Evolutionary conservation across 2,888 invertebrate genomes (phyloP).

Genomic region (Actias luna): DNA sequence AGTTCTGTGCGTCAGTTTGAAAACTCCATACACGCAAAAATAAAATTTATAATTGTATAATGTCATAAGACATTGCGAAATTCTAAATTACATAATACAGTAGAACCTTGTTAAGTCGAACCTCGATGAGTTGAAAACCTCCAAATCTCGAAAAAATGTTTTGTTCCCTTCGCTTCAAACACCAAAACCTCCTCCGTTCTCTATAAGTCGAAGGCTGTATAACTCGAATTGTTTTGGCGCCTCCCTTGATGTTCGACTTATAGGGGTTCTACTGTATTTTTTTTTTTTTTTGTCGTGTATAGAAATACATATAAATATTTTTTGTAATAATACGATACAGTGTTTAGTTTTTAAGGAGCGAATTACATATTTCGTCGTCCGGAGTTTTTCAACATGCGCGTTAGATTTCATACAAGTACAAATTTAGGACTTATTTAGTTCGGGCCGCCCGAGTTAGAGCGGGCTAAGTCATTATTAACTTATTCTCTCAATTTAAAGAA

Average conservation of each 20-base stretch:
- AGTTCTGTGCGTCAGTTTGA: constrained; percentile 41
- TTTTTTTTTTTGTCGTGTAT: constrained; percentile 27
- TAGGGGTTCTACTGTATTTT: too few relatives aligned
- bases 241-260: too few relatives aligned
- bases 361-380: constrained; percentile 65
- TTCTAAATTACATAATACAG: constrained; percentile 46
- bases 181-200: too few relatives aligned
- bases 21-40: constrained; percentile 51
- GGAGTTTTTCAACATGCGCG: constrained; percentile 53
- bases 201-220: too few relatives aligned
- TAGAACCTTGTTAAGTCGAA: too few relatives aligned
- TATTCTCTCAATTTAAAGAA: constrained; percentile 36
- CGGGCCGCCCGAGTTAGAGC: constrained; percentile 43
- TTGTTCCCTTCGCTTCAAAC: too few relatives aligned
- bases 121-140: too few relatives aligned
- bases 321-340: constrained; percentile 31
- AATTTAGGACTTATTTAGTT: constrained; percentile 63
- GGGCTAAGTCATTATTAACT: constrained; percentile 51
- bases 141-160: too few relatives aligned
- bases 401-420: constrained; percentile 71
- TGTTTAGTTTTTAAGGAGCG: constrained; percentile 45
- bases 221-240: too few relatives aligned
- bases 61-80: constrained; percentile 51
- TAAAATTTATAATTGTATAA: too few relatives aligned
- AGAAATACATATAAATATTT: constrained; percentile 31